Evolutionary conservation across 2,797 vertebrate genomes (phyloP).

Genomic region (Gastrophryne carolinensis): DNA sequence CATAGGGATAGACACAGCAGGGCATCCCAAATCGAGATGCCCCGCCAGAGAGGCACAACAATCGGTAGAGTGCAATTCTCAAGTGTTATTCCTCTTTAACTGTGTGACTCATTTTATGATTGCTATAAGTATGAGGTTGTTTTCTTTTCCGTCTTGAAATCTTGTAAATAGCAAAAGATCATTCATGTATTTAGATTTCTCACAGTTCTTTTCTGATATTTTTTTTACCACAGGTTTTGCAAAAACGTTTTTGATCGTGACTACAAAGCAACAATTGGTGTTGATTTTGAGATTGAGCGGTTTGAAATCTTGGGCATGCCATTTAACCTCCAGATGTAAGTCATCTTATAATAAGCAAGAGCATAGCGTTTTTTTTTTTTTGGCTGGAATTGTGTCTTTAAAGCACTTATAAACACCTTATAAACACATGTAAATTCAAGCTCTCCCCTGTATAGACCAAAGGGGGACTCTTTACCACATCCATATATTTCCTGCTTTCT

Average conservation of each 20-base stretch:
- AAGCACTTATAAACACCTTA: no score
- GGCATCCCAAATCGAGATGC: no score
- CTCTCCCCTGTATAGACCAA: no score
- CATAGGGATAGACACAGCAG: no score
- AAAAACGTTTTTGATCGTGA: slow-evolving; percentile 84
- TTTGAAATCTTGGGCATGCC: slow-evolving; percentile 85
- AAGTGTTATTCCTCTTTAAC: no score
- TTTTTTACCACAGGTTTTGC: slow-evolving; percentile 78
- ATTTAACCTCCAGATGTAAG: slow-evolving; percentile 89
- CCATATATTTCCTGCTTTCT: no score
- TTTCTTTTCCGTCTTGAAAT: not conserved
- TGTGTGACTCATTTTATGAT: not conserved
- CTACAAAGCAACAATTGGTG: slow-evolving; percentile 91
- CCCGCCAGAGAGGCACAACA: no score
- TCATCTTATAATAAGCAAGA: slow-evolving; percentile 29
- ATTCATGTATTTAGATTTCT: not conserved
- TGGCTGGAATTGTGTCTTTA: no score
- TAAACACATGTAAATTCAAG: no score
- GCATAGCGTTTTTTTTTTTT: no score
- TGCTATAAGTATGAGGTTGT: not conserved
- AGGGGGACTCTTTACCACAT: no score
- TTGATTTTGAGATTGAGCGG: slow-evolving; percentile 90
- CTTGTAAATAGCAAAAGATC: not conserved
- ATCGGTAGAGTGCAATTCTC: no score
- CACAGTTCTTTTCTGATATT: not conserved